phyloP scores from a whole-genome alignment of 2,888 invertebrate genomes.

The Petrophora chlorosata region DNA sequence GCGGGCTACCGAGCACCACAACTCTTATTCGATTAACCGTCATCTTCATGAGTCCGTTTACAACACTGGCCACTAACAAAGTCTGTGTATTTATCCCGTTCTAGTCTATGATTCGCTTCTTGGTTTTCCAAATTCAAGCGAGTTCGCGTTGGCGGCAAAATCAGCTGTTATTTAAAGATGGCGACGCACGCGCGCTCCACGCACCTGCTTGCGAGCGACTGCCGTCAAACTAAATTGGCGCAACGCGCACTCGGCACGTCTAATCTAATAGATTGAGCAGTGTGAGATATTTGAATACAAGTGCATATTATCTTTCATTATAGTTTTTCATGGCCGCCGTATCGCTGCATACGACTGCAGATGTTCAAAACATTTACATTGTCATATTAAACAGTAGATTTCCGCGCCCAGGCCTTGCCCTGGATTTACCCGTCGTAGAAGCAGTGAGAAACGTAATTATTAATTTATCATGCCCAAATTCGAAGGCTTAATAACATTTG shows the following conservation, averaged over 20 bases:
- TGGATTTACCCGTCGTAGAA: too few relatives aligned
- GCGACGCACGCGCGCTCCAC: constrained; percentile 74
- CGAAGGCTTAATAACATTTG: too few relatives aligned
- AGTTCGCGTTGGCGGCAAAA: constrained; percentile 67
- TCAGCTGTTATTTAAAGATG: constrained; percentile 67
- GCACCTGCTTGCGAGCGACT: constrained; percentile 80
- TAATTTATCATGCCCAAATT: too few relatives aligned
- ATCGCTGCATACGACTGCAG: background rate
- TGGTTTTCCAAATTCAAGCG: constrained; percentile 43
- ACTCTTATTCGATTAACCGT: constrained; percentile 91
- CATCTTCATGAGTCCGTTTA: constrained; percentile 84
- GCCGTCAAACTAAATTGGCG: constrained; percentile 76
- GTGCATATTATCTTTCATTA: constrained; percentile 47
- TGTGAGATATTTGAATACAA: constrained; percentile 52
- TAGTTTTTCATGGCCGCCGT: constrained; percentile 40
- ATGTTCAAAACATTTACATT: background rate
- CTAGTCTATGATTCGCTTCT: constrained; percentile 37
- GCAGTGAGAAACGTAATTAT: too few relatives aligned
- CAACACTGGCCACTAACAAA: constrained; percentile 47
- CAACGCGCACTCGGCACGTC: constrained; percentile 66
- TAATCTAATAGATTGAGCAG: constrained; percentile 61
- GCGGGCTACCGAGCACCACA: constrained; percentile 89
- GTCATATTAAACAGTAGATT: too few relatives aligned
- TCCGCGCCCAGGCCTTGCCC: too few relatives aligned
- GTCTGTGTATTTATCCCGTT: constrained; percentile 49